phyloP scores from a whole-genome alignment of 2,113 vertebrate species.

The rabbit (Oryctolagus cuniculus) region mOryCun1.1 NC_091449.1:66795501-66796000 shows the following conservation, averaged over 20 bases:
- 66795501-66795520: constrained; percentile 52
- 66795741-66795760: neutral
- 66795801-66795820: too few species aligned
- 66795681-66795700: too few species aligned
- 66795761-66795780: neutral
- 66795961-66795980: too few species aligned
- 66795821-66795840: accelerated
- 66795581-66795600: neutral
- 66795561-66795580: neutral
- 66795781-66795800: neutral
- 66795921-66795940: neutral
- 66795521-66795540: constrained; percentile 77
- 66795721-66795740: neutral
- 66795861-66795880: neutral
- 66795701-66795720: accelerated
- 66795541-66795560: constrained; percentile 51
- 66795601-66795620: neutral
- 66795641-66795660: too few species aligned
- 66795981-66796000: too few species aligned
- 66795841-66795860: neutral
- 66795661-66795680: too few species aligned
- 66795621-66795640: neutral
- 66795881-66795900: neutral
- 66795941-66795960: too few species aligned
- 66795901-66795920: too few species aligned